Conservation (phyloP, 2,888 invertebrate genomes). For the Rhimphoctona megacephalus region DNA sequence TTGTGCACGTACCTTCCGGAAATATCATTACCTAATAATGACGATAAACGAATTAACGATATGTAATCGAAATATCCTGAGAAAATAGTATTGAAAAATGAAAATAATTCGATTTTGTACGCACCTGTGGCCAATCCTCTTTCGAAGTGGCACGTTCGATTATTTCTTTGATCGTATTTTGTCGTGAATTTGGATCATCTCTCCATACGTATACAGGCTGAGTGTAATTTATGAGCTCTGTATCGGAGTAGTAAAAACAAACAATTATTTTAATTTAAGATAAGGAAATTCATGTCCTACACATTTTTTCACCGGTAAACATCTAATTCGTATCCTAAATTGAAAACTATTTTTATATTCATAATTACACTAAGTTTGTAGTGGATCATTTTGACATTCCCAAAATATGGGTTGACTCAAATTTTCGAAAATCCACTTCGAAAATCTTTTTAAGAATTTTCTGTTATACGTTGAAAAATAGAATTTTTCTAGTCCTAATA, state of each 20-base stretch:
- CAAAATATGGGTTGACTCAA: background rate
- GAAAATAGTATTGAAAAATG: background rate
- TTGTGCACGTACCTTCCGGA: conserved; percentile 98
- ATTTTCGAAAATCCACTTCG: background rate
- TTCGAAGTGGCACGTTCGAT: conserved; percentile 93
- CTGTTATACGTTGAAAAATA: background rate
- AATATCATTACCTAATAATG: conserved; percentile 92
- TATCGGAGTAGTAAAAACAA: conserved; percentile 16
- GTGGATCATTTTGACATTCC: background rate
- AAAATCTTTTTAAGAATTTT: background rate
- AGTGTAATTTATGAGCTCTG: conserved; percentile 96
- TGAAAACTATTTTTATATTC: background rate
- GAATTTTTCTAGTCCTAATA: background rate
- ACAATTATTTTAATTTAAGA: background rate
- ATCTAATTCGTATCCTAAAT: background rate
- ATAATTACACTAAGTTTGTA: background rate
- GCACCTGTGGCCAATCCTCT: conserved; percentile 95
- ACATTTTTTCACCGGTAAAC: background rate
- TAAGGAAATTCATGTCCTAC: background rate
- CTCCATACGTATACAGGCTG: conserved; percentile 98
- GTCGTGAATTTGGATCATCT: conserved; percentile 96
- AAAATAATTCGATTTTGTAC: conserved; percentile 61
- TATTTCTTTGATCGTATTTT: conserved; percentile 95
- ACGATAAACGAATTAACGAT: conserved; percentile 19
- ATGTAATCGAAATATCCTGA: background rate